Evolutionary conservation across 2,888 invertebrate species (phyloP), one percentile per base, ranked within the genome.

Genomic region (Kuschelorhynchus macadamiae): DNA sequence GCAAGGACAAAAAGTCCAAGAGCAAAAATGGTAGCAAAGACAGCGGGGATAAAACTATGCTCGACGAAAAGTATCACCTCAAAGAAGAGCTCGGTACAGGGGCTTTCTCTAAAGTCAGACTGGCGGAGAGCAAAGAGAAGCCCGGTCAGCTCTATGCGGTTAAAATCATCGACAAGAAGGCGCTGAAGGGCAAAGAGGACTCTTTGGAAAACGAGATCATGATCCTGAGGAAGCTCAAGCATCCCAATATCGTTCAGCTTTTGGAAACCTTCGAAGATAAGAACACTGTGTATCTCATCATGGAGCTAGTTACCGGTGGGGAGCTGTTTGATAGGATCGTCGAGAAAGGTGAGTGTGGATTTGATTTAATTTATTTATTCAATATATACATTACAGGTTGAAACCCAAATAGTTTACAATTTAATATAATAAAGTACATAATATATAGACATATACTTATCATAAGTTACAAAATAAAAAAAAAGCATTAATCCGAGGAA

Each of bases 131-230:
- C 84, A 96, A 94, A 85, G 93, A 94, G 72, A 91, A 92, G 77
- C 89, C 91, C 2, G 95, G 95, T 56, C 91, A 93, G 84, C 89
- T 96, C 88, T 95, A 91, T 83, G 99, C 99, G 42, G 96, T 98
- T 77, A 99, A 99, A 88, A 98, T 98, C 82, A 99, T 99, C 82
- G 97, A 99, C 86, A 97, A 98, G 84, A 97, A 97, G 85, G 98
- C 98, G 42, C 88, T 99, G 56, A 97, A 97, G 85, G 98, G 98
- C 50, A 99, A 99, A 85, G 98, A 99, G 85, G 98, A 99, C 83
- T 97, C 98, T 0, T 87, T 99, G 81, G 98, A 98, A 85, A 99
- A 99, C 87, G 98, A 99, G 89, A 98, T 99, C 78, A 92, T 95
- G 86, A 98, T 99, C 39, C 87, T 98, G 72, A 88, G 97, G 86